These are phyloP conservation scores for Leucosticte australis DNA, from an alignment of 2,113 vertebrate species.

Conservation along the genomic window DNA sequence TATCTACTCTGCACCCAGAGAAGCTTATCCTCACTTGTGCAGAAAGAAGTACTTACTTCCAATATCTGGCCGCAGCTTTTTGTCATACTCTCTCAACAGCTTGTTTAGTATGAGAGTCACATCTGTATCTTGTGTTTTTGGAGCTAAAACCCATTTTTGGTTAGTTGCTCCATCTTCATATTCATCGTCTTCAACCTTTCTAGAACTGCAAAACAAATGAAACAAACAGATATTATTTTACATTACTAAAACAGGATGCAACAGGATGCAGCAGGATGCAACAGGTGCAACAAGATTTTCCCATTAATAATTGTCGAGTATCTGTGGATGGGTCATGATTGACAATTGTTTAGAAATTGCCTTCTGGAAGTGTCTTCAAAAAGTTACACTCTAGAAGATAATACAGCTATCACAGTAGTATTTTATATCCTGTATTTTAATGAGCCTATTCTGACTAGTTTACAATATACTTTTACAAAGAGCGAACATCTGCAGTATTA, in stretches of 20 bases:
- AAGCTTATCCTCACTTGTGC: background rate
- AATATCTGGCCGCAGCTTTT: slow-evolving; percentile 93
- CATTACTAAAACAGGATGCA: background rate
- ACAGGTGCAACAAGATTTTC: background rate
- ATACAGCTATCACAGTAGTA: background rate
- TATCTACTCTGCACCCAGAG: background rate
- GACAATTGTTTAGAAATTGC: background rate
- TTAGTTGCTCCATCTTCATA: slow-evolving; percentile 87
- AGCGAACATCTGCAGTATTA: background rate
- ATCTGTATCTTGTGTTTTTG: slow-evolving; percentile 87
- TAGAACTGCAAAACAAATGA: slow-evolving; percentile 73
- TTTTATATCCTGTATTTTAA: background rate
- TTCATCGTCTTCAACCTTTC: slow-evolving; percentile 83
- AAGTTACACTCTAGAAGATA: background rate
- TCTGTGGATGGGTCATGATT: background rate
- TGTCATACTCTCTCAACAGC: slow-evolving; percentile 91
- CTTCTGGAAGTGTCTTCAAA: background rate
- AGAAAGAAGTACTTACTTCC: slow-evolving; percentile 81
- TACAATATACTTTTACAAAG: background rate
- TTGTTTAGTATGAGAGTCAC: slow-evolving; percentile 92
- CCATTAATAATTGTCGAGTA: background rate
- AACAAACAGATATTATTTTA: background rate
- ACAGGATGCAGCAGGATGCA: background rate
- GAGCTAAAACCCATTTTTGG: slow-evolving; percentile 87
- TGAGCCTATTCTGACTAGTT: background rate